These are phyloP conservation scores for Scopus umbretta DNA, from an alignment of 2,113 vertebrate species.

Conservation along the genomic window DNA sequence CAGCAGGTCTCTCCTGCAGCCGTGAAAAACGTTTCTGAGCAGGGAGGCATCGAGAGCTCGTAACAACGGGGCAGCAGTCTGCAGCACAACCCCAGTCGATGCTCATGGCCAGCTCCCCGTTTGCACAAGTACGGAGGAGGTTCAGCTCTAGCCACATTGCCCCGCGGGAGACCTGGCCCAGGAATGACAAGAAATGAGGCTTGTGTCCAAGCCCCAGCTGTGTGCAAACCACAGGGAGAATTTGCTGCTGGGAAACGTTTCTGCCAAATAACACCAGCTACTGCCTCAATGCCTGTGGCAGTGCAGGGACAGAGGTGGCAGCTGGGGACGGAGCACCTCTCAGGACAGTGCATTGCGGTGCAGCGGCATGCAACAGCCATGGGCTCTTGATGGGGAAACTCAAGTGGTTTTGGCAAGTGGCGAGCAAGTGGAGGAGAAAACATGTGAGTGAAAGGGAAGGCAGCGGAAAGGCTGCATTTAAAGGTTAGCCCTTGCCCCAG, in stretches of 20 bases:
- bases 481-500: background rate
- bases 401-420: background rate
- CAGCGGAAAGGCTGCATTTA: background rate
- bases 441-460: background rate
- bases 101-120: background rate
- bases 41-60: background rate
- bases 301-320: accelerated
- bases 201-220: accelerated
- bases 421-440: background rate
- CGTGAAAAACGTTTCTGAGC: background rate
- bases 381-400: accelerated
- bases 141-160: background rate
- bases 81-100: accelerated
- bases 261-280: accelerated
- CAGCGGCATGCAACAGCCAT: accelerated
- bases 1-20: accelerated
- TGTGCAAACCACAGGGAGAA: background rate
- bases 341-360: accelerated
- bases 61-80: accelerated
- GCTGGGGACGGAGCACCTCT: background rate
- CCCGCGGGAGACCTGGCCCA: accelerated
- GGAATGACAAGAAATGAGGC: background rate
- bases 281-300: background rate
- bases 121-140: background rate
- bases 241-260: background rate